Conservation (phyloP, 2,113 vertebrate species). For the Vimba vimba region DNA sequence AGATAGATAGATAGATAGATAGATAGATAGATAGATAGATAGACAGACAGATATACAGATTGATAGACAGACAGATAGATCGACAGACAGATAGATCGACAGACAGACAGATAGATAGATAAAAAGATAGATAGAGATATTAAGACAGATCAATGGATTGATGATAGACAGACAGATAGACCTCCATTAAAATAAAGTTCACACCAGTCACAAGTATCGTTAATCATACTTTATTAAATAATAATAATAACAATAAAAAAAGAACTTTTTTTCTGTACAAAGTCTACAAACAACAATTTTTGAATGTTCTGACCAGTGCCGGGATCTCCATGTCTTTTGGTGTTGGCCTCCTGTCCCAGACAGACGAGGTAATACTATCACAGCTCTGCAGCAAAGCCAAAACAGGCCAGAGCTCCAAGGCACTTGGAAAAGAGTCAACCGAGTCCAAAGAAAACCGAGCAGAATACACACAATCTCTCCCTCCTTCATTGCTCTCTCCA, state of each 20-base stretch:
- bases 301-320: constrained; percentile 81
- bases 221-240: constrained; percentile 96
- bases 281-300: constrained; percentile 96
- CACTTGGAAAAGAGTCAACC: constrained; percentile 87
- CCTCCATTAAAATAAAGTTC: constrained; percentile 19
- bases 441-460: constrained; percentile 69
- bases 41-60: neutral
- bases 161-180: neutral
- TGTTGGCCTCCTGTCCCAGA: constrained; percentile 74
- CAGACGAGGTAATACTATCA: constrained; percentile 84
- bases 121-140: neutral
- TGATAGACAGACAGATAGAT: neutral
- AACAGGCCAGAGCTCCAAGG: constrained; percentile 82
- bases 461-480: constrained; percentile 61
- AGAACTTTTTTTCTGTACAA: constrained; percentile 91
- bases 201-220: constrained; percentile 55
- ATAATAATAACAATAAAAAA: constrained; percentile 93
- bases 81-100: neutral
- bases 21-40: neutral
- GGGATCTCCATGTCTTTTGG: constrained; percentile 69
- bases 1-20: neutral
- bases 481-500: constrained; percentile 41
- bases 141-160: neutral
- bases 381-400: constrained; percentile 78
- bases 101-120: neutral